Evolutionary conservation across 2,888 invertebrate species (phyloP), one percentile per base, ranked within the genome.

Genomic region (Nephrocerus scutellatus): DNA sequence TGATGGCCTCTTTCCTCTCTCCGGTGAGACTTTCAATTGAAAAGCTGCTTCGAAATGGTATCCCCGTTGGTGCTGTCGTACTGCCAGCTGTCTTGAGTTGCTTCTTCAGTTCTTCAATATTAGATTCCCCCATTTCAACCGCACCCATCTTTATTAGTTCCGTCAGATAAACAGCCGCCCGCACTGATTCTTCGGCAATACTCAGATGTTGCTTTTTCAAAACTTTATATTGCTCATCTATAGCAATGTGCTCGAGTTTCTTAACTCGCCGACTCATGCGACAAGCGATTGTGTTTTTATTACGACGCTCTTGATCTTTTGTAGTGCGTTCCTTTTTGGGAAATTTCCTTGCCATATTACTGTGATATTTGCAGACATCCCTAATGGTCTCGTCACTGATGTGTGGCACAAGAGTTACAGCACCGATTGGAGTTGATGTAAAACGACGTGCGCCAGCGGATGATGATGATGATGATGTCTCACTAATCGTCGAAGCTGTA

Each of bases 251-350:
- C 30, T 63, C 57, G 34, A 63, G 46, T 43, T 63, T 64, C 38
- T 63, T 63, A 1, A 60, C 50, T 2, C 65, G 55, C 4, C 63
- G 53, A 23, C 64, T 64, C 50, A 57, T 56, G 14, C 63, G 60
- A 31, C 63, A 64, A 29, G 63, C 63, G 19, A 59, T 51, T 1
- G 63, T 64, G 39, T 64, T 64, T 30, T 63, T 64, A 36, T 65
- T 52, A 4, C 63, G 59, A 2, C 63, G 52, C 34, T 64, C 63
- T 41, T 64, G 63, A 32, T 64, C 63, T 40, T 62, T 65, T 15
- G 56, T 50, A 3, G 57, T 47, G 6, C 65, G 60, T 34, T 63
- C 58, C 19, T 57, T 61, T 26, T 62, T 63, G 0, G 65, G 64
- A 33, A 63, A 65, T 7, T 56, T 53, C 0, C 63, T 46, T 2